Evolutionary conservation across 1,140 invertebrate genomes (phyloP).

Genomic region (Antheraea pernyi): DNA sequence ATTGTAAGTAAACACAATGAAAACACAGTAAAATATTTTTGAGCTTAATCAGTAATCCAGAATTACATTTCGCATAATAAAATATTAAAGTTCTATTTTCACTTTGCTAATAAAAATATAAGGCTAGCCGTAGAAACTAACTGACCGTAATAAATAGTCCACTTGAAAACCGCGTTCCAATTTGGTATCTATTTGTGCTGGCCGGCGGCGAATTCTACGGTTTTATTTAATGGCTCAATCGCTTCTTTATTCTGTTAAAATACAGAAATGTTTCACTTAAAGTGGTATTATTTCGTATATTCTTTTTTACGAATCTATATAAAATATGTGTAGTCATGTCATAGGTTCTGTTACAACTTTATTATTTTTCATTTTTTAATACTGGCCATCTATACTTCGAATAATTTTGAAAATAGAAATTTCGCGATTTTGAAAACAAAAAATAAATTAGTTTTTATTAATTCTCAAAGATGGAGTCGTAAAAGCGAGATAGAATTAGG

Average conservation of each 20-base stretch:
- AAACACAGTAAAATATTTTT: too few relatives aligned
- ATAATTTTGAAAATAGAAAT: too few relatives aligned
- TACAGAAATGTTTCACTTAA: slow-evolving; percentile 2
- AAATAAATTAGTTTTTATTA: too few relatives aligned
- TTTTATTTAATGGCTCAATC: slow-evolving; percentile 8
- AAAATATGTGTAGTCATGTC: too few relatives aligned
- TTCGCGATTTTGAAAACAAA: too few relatives aligned
- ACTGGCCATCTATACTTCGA: too few relatives aligned
- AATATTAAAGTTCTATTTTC: not conserved
- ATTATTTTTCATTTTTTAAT: too few relatives aligned
- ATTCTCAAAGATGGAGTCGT: too few relatives aligned
- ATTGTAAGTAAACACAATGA: too few relatives aligned
- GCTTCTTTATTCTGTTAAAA: slow-evolving; percentile 5
- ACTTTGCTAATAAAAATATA: not conserved
- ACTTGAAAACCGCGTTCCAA: slow-evolving; percentile 3
- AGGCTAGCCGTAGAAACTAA: not conserved
- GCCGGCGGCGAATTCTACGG: not conserved
- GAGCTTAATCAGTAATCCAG: not conserved
- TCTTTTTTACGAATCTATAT: too few relatives aligned
- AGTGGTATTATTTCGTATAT: not conserved
- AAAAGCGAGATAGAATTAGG: too few relatives aligned
- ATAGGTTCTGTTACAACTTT: too few relatives aligned
- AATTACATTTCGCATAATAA: not conserved
- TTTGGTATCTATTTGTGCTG: slow-evolving; percentile 4
- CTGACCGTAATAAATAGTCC: slow-evolving; percentile 4